Percentiles rank a stretch among this genome's conserved stretches.
Evolutionary conservation across 64 coral and sea anemone genomes (phyloP).

Genomic region (Montipora foliosa): DNA sequence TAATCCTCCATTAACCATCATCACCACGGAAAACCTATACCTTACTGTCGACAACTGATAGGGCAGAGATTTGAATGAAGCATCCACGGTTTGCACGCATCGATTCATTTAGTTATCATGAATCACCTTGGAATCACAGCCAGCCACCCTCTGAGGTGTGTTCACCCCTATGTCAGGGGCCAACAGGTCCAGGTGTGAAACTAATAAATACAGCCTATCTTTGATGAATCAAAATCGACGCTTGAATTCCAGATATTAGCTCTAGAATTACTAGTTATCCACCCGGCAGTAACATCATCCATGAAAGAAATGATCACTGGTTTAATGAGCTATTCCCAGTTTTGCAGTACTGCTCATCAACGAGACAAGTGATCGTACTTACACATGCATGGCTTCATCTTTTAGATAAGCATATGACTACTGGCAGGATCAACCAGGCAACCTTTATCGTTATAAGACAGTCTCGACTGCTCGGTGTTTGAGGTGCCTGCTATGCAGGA

Average conservation of each 20-base stretch:
- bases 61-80: slow-evolving; percentile 62
- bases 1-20: slow-evolving; percentile 66
- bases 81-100: slow-evolving; percentile 48
- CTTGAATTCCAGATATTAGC: slow-evolving; percentile 68
- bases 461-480: background rate
- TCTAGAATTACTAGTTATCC: slow-evolving; percentile 81
- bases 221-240: background rate
- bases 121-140: slow-evolving; percentile 29
- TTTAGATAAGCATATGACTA: slow-evolving; percentile 91
- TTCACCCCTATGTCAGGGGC: background rate
- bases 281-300: slow-evolving; percentile 23
- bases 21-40: slow-evolving; percentile 55
- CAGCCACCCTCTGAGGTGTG: too few species aligned
- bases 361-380: slow-evolving; percentile 62
- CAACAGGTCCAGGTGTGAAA: slow-evolving; percentile 49
- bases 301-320: slow-evolving; percentile 74
- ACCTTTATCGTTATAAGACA: background rate
- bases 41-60: slow-evolving; percentile 50
- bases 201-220: slow-evolving; percentile 26
- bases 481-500: too few species aligned
- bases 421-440: slow-evolving; percentile 86
- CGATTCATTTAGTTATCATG: slow-evolving; percentile 62
- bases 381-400: slow-evolving; percentile 88
- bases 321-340: slow-evolving; percentile 80
- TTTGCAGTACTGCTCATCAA: slow-evolving; percentile 43